These are phyloP conservation scores for mouse (Mus musculus) DNA, from an alignment of 2,113 vertebrate species.

Conservation along the genomic window GRCm39 chr17:90555501-90556000, in stretches of 20 bases:
- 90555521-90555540: too few relatives aligned
- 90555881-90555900: neutral
- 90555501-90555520: neutral
- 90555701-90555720: neutral
- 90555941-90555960: neutral
- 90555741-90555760: neutral
- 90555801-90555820: neutral
- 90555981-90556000: neutral
- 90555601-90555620: neutral
- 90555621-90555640: neutral
- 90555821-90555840: neutral
- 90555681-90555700: neutral
- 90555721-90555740: neutral
- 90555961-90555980: neutral
- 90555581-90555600: neutral
- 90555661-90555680: neutral
- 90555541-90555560: neutral
- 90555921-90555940: neutral
- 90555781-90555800: neutral
- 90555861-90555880: neutral
- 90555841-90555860: neutral
- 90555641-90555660: neutral
- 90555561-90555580: neutral
- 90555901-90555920: neutral
- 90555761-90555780: neutral